A percentile compares a stretch with the other conserved stretches of the same genome.
Conservation (phyloP, 2,113 vertebrate genomes). For the Catharus bicknelli region DNA sequence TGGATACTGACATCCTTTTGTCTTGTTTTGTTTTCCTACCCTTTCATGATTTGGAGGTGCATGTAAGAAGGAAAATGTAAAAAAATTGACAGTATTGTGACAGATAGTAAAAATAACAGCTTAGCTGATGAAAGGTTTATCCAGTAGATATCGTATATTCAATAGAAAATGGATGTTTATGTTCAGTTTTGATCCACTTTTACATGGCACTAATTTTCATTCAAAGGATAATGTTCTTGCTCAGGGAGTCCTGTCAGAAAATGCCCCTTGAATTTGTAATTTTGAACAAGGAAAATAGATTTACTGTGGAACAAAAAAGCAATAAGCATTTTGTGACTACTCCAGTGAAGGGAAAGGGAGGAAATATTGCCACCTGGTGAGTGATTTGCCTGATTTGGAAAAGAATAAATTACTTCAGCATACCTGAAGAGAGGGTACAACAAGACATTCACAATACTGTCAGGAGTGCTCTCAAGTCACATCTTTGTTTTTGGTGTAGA, state of each 20-base stretch:
- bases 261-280: neutral
- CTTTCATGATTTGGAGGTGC: neutral
- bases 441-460: neutral
- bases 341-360: neutral
- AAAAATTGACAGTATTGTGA: neutral
- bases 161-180: neutral
- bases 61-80: neutral
- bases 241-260: neutral
- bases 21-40: neutral
- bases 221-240: neutral
- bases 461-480: neutral
- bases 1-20: accelerated
- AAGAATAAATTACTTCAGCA: neutral
- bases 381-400: neutral
- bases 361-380: neutral
- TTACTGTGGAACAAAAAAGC: neutral
- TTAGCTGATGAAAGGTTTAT: neutral
- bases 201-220: neutral
- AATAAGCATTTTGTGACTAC: neutral
- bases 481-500: neutral
- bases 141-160: neutral
- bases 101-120: neutral
- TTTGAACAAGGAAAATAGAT: neutral
- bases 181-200: neutral
- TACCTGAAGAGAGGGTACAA: neutral